Evolutionary conservation across 2,888 invertebrate species (phyloP), one percentile per base, ranked within the genome.

Genomic region (Pollenia labialis): DNA sequence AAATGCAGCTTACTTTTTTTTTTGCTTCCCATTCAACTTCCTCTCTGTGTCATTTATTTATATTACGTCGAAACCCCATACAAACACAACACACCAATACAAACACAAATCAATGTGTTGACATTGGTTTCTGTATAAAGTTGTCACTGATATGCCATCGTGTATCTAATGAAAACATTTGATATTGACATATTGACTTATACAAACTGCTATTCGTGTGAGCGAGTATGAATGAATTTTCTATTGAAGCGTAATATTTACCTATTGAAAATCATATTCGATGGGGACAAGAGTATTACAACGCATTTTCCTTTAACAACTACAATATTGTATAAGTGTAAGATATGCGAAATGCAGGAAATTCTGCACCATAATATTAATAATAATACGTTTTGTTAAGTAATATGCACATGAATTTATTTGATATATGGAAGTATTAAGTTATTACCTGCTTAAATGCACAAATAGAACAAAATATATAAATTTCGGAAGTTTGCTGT

Each of bases 101-200:
- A 40, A 32, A 66, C 9, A 32, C 14, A 60, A 76, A 60, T 62
- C 44, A 44, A 52, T 32, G 44, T 82, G 60, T 75, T 82, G 75
- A 76, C 60, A 69, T 82, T 69, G 82, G 52, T 14, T 82, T 60
- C 40, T 48, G 11, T 69, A 46, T 11, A n/a, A 76, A 76, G 46
- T 58, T 81, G 60, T 66, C 81, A 81, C 16, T 69, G 80, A 75
- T 75, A 16, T 6, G 32, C 6, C 32, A 32, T 32, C 32, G 42
- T 60, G 62, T 23, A 84, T 85, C 84, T 85, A 85, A 85, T 85
- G 76, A 64, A 85, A 76, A 74, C 60, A 60, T 85, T 77, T 77
- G 54, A 74, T 81, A 85, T 77, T 77, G 81, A 72, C 85, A 74
- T 85, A 76, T 66, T 81, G 75, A 80, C 80, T 80, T 75, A 68